Evolutionary conservation across 2,888 invertebrate species (phyloP).

Genomic region (Tipula helvola): DNA sequence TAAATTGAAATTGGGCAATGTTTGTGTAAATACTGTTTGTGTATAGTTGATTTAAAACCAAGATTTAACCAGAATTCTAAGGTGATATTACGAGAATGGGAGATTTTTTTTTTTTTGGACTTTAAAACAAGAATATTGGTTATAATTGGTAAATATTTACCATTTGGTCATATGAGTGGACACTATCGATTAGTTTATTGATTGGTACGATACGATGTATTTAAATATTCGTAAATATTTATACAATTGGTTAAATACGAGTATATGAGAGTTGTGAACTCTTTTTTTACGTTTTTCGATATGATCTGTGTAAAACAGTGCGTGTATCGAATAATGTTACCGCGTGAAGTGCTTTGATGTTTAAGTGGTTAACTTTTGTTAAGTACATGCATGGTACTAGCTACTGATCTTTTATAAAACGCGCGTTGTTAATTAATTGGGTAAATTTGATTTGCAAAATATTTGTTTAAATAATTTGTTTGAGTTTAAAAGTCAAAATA

Average conservation of each 20-base stretch:
- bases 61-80: neutral
- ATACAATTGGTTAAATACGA: neutral
- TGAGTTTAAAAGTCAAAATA: no score
- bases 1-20: neutral
- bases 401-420: neutral
- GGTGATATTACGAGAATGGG: neutral
- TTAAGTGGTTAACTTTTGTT: neutral
- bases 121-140: neutral
- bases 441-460: no score
- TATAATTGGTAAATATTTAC: neutral
- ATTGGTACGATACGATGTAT: neutral
- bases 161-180: neutral
- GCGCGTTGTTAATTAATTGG: no score
- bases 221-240: neutral
- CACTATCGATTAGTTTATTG: neutral
- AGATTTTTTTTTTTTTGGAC: neutral
- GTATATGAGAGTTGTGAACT: no score
- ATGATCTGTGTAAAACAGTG: no score
- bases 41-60: neutral
- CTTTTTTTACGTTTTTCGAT: no score
- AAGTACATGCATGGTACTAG: no score
- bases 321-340: neutral
- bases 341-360: neutral
- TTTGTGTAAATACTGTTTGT: neutral
- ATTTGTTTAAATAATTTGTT: no score